Evolutionary conservation across 1,140 invertebrate genomes (phyloP), one percentile per base, ranked within the genome.

Genomic region (Drosophila triauraria): DNA sequence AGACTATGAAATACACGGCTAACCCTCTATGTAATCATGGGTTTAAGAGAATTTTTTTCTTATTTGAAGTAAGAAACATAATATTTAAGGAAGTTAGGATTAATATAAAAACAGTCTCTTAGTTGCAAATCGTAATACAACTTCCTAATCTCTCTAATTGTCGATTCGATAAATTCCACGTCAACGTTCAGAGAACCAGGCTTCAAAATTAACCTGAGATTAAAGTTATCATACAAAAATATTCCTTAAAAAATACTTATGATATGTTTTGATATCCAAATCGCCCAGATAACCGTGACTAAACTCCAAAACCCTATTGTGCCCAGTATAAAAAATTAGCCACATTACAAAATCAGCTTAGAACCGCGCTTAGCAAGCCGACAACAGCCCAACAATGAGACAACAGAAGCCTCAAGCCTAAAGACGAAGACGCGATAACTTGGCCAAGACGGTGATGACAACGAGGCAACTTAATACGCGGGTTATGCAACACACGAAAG

Each of bases 391-490:
- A 51, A 47, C 64, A 56, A 70, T 47, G 64, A 27, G 64, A 67
- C 30, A 70, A 69, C 63, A 71, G 38, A 53, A 38, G 47, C 40
- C 32, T 54, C 12, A 54, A 35, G 51, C 8, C 51, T 15, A 6
- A 20, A 54, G 42, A 69, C 30, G 51, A 62, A 42, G 43, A 50
- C 42, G 44, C 46, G 68, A 65, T 48, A 68, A 71, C 61, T 69
- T 69, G 65, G 65, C 65, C 65, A 69, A 65, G 65, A 69, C 65
- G 63, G 64, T 32, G 67, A 67, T 71, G 69, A 72, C 69, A 72
- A 72, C 65, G 51, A 72, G 44, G 69, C 69, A 72, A 72, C 69
- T 71, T 71, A 72, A 72, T 59, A 72, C 65, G 35, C 53, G 69
- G 53, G 70, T 74, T 74, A 74, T 74, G 70, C 70, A 74, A 74